Conservation (phyloP, 1,140 invertebrate genomes). For the Daktulosphaira vitifoliae region DNA sequence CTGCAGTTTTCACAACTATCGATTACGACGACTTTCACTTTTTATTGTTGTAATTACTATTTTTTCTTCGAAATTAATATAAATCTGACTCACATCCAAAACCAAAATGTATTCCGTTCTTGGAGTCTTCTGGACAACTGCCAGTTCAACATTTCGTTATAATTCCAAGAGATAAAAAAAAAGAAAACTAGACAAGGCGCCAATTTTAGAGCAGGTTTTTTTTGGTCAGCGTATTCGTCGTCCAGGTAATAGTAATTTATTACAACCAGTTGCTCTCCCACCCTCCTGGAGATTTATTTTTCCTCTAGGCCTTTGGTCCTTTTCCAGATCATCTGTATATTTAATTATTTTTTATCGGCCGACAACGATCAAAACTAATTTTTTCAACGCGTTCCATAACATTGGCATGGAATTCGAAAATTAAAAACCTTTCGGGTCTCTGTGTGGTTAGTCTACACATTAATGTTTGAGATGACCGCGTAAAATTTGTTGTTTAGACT, state of each 20-base stretch:
- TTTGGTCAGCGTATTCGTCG: constrained; percentile 21
- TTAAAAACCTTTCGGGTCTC: no score
- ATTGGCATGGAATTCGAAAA: background rate
- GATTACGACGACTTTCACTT: no score
- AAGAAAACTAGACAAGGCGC: constrained; percentile 19
- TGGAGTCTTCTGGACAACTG: constrained; percentile 11
- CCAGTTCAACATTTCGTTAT: constrained; percentile 8
- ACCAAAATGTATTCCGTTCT: constrained; percentile 15
- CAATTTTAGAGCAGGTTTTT: constrained; percentile 6
- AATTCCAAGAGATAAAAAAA: background rate
- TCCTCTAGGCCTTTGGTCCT: background rate
- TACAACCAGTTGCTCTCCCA: constrained; percentile 21
- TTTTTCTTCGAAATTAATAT: background rate
- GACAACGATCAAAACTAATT: no score
- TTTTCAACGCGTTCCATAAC: no score
- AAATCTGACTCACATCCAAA: background rate
- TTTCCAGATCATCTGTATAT: constrained; percentile 15
- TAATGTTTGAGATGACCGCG: no score
- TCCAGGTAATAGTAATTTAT: constrained; percentile 28
- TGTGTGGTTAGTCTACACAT: no score
- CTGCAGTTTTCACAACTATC: no score
- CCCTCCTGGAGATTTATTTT: background rate
- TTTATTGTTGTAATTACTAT: no score
- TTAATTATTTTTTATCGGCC: background rate
- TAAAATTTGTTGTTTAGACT: no score